Conservation (phyloP, 2,888 invertebrate genomes). For the Metellina segmentata region DNA sequence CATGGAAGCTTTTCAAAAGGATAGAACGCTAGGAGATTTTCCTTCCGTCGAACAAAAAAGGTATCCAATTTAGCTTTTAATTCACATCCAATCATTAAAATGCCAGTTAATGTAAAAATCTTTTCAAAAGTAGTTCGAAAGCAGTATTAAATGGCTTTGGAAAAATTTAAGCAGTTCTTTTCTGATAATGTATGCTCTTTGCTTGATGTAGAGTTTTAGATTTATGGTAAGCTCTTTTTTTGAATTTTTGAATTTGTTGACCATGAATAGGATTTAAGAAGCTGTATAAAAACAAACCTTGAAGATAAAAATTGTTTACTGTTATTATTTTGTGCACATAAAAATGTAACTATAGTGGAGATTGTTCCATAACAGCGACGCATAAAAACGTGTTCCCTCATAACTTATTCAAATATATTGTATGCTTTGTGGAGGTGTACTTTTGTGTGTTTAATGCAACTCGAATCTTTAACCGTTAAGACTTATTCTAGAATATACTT, state of each 20-base stretch:
- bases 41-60: constrained; percentile 25
- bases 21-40: constrained; percentile 8
- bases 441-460: not conserved
- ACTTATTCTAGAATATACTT: not conserved
- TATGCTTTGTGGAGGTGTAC: not conserved
- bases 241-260: not conserved
- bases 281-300: not conserved
- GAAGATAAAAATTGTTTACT: not conserved
- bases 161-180: not conserved
- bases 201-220: not conserved
- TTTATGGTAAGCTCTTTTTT: not conserved
- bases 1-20: constrained; percentile 21
- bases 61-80: constrained; percentile 65
- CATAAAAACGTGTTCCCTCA: not conserved
- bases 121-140: constrained; percentile 9
- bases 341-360: not conserved
- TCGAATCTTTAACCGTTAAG: not conserved
- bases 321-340: not conserved
- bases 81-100: constrained; percentile 63
- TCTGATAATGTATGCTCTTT: not conserved
- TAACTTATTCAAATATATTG: not conserved
- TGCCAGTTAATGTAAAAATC: constrained; percentile 61
- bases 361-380: not conserved
- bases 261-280: not conserved
- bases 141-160: constrained; percentile 49